Evolutionary conservation across 2,113 vertebrate genomes (phyloP), one percentile per base, ranked within the genome.

Genomic region (Lanius collurio): DNA sequence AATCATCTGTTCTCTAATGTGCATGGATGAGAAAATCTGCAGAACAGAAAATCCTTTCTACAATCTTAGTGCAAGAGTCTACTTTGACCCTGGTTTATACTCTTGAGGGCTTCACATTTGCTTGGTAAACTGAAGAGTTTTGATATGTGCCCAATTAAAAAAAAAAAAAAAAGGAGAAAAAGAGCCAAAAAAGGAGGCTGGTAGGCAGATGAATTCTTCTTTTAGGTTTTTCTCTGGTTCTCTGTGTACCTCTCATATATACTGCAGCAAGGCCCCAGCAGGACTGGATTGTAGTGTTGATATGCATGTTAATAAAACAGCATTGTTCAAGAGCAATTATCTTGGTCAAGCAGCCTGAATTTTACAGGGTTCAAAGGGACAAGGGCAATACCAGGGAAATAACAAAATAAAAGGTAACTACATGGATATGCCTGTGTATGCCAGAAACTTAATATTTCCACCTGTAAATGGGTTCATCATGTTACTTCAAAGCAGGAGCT

Each of bases 31-130:
- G 63, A 85, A 93, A 89, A 79, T n/a, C 35, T 60, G 17, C 62
- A 82, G 64, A 74, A 91, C 17, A 84, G 35, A 89, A 95, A 97
- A 91, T 87, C 77, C 81, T 67, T 63, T 52, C 62, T 83, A 27
- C n/a, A 53, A 7, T 44, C 24, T 85, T 57, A 49, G 15, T 26
- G 26, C 9, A 4, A 69, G 74, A 69, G 37, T 33, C 49, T 68
- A 10, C 24, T 85, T 70, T 57, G 62, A 80, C 57, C 49, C 22
- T 7, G 24, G 19, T 56, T 78, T 76, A 41, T 44, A 50, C 14
- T 53, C 74, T 12, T 33, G 27, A 82, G 44, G 39, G 13, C 11
- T 80, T 91, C 49, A 28, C 22, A 82, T 71, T 77, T 63, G 8
- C 39, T 70, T 69, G 27, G 16, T 77, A 86, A 93, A 82, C 35